Percentiles rank a stretch among this genome's conserved stretches.
Conservation (phyloP, 2,797 vertebrate species). For the Diplodus puntazzo region DNA sequence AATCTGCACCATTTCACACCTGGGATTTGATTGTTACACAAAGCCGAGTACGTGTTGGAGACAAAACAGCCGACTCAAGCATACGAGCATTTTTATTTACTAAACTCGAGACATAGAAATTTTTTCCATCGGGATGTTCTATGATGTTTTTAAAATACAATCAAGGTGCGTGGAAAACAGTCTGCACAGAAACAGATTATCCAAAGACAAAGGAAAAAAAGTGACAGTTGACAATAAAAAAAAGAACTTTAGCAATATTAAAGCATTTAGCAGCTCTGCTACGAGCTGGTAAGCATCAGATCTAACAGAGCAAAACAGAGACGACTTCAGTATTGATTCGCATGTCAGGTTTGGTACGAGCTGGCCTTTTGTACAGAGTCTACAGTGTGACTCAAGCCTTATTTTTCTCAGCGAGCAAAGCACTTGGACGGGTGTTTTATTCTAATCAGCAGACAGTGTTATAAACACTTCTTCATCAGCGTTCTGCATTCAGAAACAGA, state of each 20-base stretch:
- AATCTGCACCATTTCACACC: constrained; percentile 1
- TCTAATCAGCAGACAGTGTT: constrained; percentile 15
- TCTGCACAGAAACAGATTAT: constrained; percentile 21
- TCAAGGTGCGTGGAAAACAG: constrained; percentile 15
- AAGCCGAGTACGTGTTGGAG: background rate
- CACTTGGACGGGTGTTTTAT: constrained; percentile 22
- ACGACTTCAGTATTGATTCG: background rate
- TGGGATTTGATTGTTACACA: background rate
- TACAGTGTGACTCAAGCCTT: constrained; percentile 11
- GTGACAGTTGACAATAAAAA: constrained; percentile 31
- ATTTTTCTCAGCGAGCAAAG: constrained; percentile 8
- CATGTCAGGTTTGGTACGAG: background rate
- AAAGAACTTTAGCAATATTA: constrained; percentile 6
- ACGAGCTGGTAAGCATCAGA: background rate
- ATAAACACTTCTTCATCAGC: constrained; percentile 38
- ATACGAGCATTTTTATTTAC: constrained; percentile 48
- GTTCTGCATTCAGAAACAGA: constrained; percentile 37
- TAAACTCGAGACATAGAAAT: constrained; percentile 25
- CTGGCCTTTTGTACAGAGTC: background rate
- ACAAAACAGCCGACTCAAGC: constrained; percentile 2
- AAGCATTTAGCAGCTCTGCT: constrained; percentile 16
- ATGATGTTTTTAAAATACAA: constrained; percentile 20
- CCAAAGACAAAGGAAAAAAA: constrained; percentile 17
- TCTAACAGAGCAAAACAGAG: constrained; percentile 25
- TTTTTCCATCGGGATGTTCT: constrained; percentile 15